phyloP scores from a whole-genome alignment of 2,888 invertebrate genomes.

The Hymenopus coronatus region DNA sequence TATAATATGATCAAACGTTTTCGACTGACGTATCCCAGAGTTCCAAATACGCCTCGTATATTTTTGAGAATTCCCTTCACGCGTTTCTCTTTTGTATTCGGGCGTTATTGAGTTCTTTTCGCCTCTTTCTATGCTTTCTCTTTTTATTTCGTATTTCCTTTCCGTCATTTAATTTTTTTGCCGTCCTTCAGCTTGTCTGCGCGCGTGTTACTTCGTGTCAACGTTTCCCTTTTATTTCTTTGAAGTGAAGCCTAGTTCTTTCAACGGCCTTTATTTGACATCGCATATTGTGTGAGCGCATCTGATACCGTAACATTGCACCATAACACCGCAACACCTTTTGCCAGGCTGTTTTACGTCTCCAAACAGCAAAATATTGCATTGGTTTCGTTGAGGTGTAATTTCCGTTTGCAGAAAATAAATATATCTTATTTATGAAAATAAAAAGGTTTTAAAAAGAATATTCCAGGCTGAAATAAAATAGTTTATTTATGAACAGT shows the following conservation, averaged over 20 bases:
- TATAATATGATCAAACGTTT: no score
- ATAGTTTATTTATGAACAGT: no score
- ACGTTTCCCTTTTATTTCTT: not conserved
- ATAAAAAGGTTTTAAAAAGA: no score
- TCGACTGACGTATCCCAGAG: no score
- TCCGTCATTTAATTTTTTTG: not conserved
- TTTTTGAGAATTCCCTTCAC: not conserved
- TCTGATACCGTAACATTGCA: not conserved
- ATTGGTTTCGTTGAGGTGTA: no score
- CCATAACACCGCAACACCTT: not conserved
- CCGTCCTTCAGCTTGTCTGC: not conserved
- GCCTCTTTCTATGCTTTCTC: not conserved
- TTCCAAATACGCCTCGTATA: no score
- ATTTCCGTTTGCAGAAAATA: no score
- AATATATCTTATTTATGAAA: no score
- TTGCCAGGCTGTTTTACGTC: not conserved
- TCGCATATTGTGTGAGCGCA: not conserved
- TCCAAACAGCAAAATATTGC: no score
- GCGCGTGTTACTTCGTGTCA: not conserved
- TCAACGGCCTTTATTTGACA: not conserved
- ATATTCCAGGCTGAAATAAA: no score
- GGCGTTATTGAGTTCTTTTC: not conserved
- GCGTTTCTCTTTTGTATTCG: not conserved
- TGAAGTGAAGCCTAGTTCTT: not conserved
- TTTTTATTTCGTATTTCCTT: not conserved